Evolutionary conservation across 2,113 vertebrate genomes (phyloP).

Genomic region (Falco punctatus): DNA sequence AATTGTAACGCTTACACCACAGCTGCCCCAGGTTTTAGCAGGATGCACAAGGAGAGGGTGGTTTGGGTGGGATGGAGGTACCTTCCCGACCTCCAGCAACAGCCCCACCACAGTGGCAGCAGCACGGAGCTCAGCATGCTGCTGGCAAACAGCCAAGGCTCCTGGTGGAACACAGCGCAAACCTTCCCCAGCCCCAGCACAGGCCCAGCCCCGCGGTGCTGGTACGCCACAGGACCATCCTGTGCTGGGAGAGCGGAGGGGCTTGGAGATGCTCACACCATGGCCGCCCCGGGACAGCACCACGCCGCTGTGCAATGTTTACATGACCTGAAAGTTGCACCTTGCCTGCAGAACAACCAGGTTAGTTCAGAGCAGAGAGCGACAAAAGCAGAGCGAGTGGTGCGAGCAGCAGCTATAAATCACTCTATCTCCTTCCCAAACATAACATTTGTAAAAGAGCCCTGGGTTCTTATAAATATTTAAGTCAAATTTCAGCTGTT

Average conservation of each 20-base stretch:
- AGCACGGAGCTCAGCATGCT: accelerated
- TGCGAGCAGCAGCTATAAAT: constrained; percentile 46
- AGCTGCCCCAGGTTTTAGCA: neutral
- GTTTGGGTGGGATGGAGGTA: neutral
- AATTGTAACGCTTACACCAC: neutral
- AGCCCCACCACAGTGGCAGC: neutral
- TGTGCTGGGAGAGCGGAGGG: neutral
- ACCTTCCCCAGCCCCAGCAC: accelerated
- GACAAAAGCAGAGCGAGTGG: neutral
- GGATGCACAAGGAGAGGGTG: neutral
- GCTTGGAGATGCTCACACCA: neutral
- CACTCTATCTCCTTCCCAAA: constrained; percentile 52
- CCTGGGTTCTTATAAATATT: constrained; percentile 42
- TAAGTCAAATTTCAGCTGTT: constrained; percentile 63
- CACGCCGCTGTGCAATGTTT: accelerated
- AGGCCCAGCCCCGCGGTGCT: accelerated
- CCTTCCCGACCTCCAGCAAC: neutral
- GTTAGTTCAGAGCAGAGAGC: neutral
- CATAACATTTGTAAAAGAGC: constrained; percentile 39
- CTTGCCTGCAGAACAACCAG: neutral
- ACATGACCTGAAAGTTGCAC: neutral
- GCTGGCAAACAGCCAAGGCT: neutral
- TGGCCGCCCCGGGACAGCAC: neutral
- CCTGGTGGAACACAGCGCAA: accelerated
- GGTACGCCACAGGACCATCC: neutral